These are phyloP conservation scores for Neria commutata DNA, from an alignment of 2,888 invertebrate genomes.

Conservation along the genomic window DNA sequence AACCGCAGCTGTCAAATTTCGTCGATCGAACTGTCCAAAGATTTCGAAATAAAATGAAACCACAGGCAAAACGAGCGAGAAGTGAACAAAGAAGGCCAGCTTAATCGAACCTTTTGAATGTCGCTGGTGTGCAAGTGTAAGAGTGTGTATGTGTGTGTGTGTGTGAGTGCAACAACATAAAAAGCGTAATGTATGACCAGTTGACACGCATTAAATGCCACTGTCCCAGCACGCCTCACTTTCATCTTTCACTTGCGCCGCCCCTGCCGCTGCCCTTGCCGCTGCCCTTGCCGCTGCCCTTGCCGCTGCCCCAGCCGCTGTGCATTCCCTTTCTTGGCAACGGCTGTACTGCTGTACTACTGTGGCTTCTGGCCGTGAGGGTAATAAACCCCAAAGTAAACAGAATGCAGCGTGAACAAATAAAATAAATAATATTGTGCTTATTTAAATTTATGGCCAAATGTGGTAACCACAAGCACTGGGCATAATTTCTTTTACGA, in stretches of 20 bases:
- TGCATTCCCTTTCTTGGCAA: no score
- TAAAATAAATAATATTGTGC: conserved; percentile 1
- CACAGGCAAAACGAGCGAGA: conserved; percentile 2
- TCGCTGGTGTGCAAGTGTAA: background rate
- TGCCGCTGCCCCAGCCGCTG: no score
- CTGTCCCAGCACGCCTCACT: no score
- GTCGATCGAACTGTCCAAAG: no score
- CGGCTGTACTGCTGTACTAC: no score
- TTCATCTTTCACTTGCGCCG: background rate
- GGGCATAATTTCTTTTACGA: no score
- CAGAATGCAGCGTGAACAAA: background rate
- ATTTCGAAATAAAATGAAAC: no score
- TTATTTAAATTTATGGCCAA: no score
- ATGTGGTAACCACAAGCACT: no score
- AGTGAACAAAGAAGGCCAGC: background rate
- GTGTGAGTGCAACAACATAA: no score
- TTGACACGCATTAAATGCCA: conserved; percentile 32
- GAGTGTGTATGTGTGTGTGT: no score
- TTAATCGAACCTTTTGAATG: background rate
- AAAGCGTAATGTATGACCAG: conserved; percentile 27
- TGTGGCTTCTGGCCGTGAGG: background rate
- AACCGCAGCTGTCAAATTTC: conserved; percentile 13
- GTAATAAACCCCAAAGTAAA: background rate
- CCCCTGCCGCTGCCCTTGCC: background rate
- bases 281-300: background rate